Evolutionary conservation across 2,888 invertebrate species (phyloP).

Genomic region (Dioctria linearis): DNA sequence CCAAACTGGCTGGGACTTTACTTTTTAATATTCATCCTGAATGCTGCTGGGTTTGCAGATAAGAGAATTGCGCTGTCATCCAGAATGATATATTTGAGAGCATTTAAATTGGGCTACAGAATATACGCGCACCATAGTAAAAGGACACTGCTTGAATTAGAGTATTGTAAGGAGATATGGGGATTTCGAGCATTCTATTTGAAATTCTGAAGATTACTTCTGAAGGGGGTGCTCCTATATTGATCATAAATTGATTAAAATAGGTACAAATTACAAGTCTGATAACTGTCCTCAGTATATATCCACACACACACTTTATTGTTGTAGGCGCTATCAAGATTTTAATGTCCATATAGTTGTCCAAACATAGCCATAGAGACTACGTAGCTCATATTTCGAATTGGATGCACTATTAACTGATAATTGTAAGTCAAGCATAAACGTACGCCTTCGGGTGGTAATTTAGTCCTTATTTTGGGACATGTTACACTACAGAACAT

Average conservation of each 20-base stretch:
- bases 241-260: constrained; percentile 7
- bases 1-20: constrained; percentile 56
- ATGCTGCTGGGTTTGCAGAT: constrained; percentile 72
- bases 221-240: constrained; percentile 4
- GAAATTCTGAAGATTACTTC: constrained; percentile 40
- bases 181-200: constrained; percentile 44
- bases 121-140: constrained; percentile 48
- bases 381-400: too few species aligned
- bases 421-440: neutral
- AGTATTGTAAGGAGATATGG: constrained; percentile 45
- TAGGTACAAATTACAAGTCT: constrained; percentile 27
- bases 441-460: neutral
- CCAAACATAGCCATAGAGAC: too few species aligned
- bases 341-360: too few species aligned
- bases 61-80: constrained; percentile 81
- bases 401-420: neutral
- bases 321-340: too few species aligned
- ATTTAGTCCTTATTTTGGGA: constrained; percentile 1
- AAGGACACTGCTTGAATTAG: constrained; percentile 53
- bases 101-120: constrained; percentile 70
- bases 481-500: constrained; percentile 6
- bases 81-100: constrained; percentile 77
- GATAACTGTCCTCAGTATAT: too few species aligned
- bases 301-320: too few species aligned
- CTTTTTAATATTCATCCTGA: constrained; percentile 60